A percentile compares a stretch with the other conserved stretches of the same genome.
Evolutionary conservation across 2,888 invertebrate genomes (phyloP).

Genomic region (Drosophila pegasa): DNA sequence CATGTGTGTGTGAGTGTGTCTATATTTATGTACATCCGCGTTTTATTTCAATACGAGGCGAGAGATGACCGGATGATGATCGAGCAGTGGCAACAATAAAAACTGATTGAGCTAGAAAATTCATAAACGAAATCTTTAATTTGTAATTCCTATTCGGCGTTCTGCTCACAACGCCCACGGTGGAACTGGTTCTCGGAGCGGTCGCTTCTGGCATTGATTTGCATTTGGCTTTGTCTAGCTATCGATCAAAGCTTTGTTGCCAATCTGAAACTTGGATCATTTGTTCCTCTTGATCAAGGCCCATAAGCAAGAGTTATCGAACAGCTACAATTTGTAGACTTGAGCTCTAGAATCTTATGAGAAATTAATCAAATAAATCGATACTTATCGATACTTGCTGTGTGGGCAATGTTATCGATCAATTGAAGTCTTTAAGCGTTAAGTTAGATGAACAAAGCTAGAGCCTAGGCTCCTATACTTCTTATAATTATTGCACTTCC

Average conservation of each 20-base stretch:
- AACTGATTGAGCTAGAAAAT: neutral
- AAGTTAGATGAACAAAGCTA: neutral
- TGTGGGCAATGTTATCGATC: neutral
- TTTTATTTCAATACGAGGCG: conserved; percentile 37
- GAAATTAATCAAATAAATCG: neutral
- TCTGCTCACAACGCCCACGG: conserved; percentile 1
- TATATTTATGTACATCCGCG: conserved; percentile 48
- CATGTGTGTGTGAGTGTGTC: neutral
- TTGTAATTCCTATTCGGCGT: neutral
- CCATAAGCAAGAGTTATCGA: too few relatives aligned
- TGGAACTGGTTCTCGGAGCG: conserved; percentile 10
- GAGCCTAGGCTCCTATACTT: neutral
- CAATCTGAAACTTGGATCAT: neutral
- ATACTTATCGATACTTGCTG: neutral
- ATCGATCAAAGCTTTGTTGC: neutral
- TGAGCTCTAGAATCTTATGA: neutral
- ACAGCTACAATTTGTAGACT: neutral
- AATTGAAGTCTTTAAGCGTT: neutral
- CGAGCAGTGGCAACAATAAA: conserved; percentile 17
- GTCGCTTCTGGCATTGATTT: neutral
- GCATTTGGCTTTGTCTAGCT: neutral
- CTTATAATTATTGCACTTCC: too few relatives aligned
- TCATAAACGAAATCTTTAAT: conserved; percentile 5
- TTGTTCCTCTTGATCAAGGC: too few relatives aligned
- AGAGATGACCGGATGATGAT: conserved; percentile 56